Evolutionary conservation across 2,888 invertebrate species (phyloP), one percentile per base, ranked within the genome.

Genomic region (Drosophila kokeensis): DNA sequence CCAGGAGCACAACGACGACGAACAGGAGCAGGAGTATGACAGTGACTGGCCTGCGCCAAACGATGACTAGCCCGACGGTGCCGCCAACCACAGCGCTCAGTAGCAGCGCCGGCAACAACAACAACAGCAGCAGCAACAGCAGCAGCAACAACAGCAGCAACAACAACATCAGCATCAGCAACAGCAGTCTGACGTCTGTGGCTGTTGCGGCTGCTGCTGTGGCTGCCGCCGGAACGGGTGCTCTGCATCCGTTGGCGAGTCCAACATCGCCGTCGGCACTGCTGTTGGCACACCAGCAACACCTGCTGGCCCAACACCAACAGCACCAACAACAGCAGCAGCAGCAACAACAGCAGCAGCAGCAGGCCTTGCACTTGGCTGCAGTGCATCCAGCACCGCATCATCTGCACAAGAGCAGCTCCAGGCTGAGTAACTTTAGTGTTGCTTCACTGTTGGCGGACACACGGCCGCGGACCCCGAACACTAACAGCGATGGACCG

Each of bases 401-500:
- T 76, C 92, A 92, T 85, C 83, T 92, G 67, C 93, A 93, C 81
- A 96, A 96, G 91, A 91, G 92, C 66, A 94, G 95, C 74, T 95
- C 95, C 76, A 94, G 96, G 86, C 95, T 96, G 90, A 96, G 96
- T 93, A 93, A 93, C 85, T 98, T 98, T 94, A 97, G 97, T 93
- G 98, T 98, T 82, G 97, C 98, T 8, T 97, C 98, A 1, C 95
- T 98, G 79, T 94, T 98, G 81, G 96, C 97, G 21, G 98, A 98
- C 89, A 96, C 98, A 32, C 83, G 93, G 63, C 95, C 95, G 3
- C 94, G 94, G 66, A 94, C 94, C 18, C 92, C 93, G 30, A 82
- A 61, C 34, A 79, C 70, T 45, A 76, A 68, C 52, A 76, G 69
- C 53, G 84, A 84, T 66, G 93, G 89, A n/a, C 92, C 92, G 32